A percentile compares a stretch with the other conserved stretches of the same genome.
phyloP scores from a whole-genome alignment of 2,888 invertebrate species.

The Invenusta paracnida region DNA sequence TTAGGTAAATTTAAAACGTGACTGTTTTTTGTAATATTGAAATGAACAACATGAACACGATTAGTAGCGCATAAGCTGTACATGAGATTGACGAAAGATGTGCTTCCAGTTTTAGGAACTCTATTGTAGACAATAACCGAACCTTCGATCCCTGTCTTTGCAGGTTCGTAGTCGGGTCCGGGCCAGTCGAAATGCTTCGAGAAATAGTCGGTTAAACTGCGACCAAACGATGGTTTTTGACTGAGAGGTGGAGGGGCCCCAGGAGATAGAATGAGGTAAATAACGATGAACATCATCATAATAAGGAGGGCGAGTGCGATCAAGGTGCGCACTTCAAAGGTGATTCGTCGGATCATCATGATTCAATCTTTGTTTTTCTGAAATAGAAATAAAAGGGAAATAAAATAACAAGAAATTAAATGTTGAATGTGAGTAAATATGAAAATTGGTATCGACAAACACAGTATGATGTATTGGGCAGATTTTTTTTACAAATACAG shows the following conservation, averaged over 20 bases:
- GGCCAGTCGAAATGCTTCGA: background rate
- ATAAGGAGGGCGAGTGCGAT: too few relatives aligned
- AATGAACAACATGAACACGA: constrained; percentile 79
- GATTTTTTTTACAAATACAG: too few relatives aligned
- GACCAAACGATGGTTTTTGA: background rate
- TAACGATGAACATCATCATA: background rate
- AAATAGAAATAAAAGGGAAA: too few relatives aligned
- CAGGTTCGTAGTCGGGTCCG: background rate
- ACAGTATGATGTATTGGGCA: too few relatives aligned
- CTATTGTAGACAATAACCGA: constrained; percentile 80
- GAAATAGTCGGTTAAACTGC: background rate
- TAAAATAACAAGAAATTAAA: too few relatives aligned
- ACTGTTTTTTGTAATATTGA: constrained; percentile 90
- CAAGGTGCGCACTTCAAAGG: too few relatives aligned
- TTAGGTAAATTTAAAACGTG: constrained; percentile 88
- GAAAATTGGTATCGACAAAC: too few relatives aligned
- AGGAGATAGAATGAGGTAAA: background rate
- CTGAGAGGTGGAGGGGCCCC: background rate
- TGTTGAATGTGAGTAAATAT: too few relatives aligned
- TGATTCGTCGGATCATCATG: too few relatives aligned
- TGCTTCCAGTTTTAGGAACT: constrained; percentile 93
- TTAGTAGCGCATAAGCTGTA: constrained; percentile 76
- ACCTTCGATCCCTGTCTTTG: background rate
- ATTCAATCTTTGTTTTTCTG: too few relatives aligned
- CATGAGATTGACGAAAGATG: constrained; percentile 85